Evolutionary conservation across 2,797 vertebrate species (phyloP).

Genomic region (Centroberyx gerrardi): DNA sequence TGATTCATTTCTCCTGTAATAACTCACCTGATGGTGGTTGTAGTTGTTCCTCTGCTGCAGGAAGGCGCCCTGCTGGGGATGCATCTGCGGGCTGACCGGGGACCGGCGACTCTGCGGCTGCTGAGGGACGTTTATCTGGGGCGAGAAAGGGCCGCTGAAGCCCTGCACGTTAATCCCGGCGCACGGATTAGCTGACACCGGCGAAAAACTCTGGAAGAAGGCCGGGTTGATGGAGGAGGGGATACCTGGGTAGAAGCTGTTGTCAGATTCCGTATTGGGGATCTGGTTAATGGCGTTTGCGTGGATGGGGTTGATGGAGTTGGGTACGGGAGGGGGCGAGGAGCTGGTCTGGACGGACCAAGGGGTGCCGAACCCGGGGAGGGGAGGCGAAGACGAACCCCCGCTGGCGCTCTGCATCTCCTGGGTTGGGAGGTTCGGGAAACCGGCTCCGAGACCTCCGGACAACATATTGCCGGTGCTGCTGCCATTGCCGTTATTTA

Average conservation of each 20-base stretch:
- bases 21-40: slow-evolving; percentile 95
- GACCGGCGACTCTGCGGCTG: slow-evolving; percentile 92
- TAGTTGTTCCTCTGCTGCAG: slow-evolving; percentile 96
- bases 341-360: slow-evolving; percentile 96
- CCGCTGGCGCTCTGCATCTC: slow-evolving; percentile 89
- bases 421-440: slow-evolving; percentile 89
- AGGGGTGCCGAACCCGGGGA: slow-evolving; percentile 94
- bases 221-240: slow-evolving; percentile 95
- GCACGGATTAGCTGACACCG: slow-evolving; percentile 91
- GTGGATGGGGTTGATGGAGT: slow-evolving; percentile 76
- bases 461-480: slow-evolving; percentile 87
- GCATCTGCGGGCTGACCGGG: slow-evolving; percentile 94
- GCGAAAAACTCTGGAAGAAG: slow-evolving; percentile 95
- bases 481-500: slow-evolving; percentile 85
- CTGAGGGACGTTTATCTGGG: slow-evolving; percentile 91
- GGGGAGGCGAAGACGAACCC: slow-evolving; percentile 89
- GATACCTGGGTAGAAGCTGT: slow-evolving; percentile 93
- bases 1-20: slow-evolving; percentile 7
- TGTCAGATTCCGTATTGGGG: slow-evolving; percentile 89
- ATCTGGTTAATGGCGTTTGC: slow-evolving; percentile 86
- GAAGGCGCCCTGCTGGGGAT: slow-evolving; percentile 92
- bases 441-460: slow-evolving; percentile 89
- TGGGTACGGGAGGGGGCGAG: slow-evolving; percentile 88
- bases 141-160: slow-evolving; percentile 91
- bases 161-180: slow-evolving; percentile 89